Conservation (phyloP, 2,113 vertebrate genomes). For the Muscicapa adusta region DNA sequence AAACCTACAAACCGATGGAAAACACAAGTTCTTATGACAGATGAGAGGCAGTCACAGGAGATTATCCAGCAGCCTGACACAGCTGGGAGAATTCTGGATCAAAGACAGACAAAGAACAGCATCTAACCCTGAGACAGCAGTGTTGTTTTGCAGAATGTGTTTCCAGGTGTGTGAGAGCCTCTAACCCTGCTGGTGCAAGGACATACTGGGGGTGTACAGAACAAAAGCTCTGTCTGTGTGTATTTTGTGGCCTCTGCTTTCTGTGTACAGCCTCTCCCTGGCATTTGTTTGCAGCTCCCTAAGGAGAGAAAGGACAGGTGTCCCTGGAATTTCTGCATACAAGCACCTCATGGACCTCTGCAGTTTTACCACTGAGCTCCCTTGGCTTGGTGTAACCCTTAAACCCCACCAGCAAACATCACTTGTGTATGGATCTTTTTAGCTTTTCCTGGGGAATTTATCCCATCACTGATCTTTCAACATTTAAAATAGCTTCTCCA, state of each 20-base stretch:
- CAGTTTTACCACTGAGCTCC: neutral
- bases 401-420: neutral
- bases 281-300: neutral
- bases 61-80: neutral
- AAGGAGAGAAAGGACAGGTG: neutral
- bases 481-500: neutral
- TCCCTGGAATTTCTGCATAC: neutral
- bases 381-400: neutral
- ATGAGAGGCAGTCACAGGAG: neutral
- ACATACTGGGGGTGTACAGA: fast-evolving
- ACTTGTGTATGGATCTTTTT: neutral
- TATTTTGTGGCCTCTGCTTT: neutral
- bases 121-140: neutral
- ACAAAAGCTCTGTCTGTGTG: fast-evolving
- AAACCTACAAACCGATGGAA: neutral
- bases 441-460: neutral
- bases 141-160: neutral
- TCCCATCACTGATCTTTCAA: neutral
- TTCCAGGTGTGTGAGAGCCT: neutral
- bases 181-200: neutral
- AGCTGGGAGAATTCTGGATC: neutral
- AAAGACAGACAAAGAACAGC: neutral
- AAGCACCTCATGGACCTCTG: neutral
- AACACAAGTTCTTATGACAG: neutral
- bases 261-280: neutral